Percentiles rank a stretch among this genome's conserved stretches.
Evolutionary conservation across 1,140 invertebrate species (phyloP).

Genomic region (Atopsyche davidsoni): DNA sequence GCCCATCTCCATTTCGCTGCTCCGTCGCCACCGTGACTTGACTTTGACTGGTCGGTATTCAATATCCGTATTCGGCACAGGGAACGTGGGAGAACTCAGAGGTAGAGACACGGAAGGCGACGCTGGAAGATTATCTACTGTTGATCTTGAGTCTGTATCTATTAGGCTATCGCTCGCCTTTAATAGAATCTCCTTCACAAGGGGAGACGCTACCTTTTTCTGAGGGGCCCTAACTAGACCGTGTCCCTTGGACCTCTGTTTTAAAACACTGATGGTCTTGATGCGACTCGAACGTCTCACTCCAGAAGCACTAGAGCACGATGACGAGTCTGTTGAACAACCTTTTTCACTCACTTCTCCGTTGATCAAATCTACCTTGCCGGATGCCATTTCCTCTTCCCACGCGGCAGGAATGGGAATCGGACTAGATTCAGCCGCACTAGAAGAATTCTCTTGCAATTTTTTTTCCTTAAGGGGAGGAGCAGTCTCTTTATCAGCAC

Average conservation of each 20-base stretch:
- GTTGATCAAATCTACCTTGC: slow-evolving; percentile 18
- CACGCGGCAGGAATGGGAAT: slow-evolving; percentile 44
- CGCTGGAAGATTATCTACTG: slow-evolving; percentile 5
- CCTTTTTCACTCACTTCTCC: slow-evolving; percentile 33
- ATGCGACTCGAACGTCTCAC: slow-evolving; percentile 53
- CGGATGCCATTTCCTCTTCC: slow-evolving; percentile 35
- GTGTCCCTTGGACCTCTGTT: slow-evolving; percentile 52
- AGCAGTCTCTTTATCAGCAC: too few relatives aligned
- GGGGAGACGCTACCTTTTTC: slow-evolving; percentile 35
- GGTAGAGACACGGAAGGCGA: slow-evolving; percentile 11
- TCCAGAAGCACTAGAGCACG: slow-evolving; percentile 43
- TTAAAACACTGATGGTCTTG: slow-evolving; percentile 52
- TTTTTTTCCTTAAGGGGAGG: too few relatives aligned
- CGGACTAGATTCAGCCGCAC: slow-evolving; percentile 37
- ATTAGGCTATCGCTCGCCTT: slow-evolving; percentile 13
- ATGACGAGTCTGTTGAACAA: slow-evolving; percentile 42
- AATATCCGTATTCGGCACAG: slow-evolving; percentile 43
- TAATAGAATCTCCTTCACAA: slow-evolving; percentile 26
- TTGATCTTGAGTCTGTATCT: neutral
- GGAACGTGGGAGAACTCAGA: slow-evolving; percentile 39
- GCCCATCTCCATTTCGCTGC: slow-evolving; percentile 75
- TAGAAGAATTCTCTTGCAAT: neutral
- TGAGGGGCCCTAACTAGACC: slow-evolving; percentile 48
- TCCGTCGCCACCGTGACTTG: slow-evolving; percentile 77
- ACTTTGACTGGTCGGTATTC: slow-evolving; percentile 71